These are phyloP conservation scores for Pluvianellus socialis DNA, from an alignment of 2,113 vertebrate species.

Conservation along the genomic window DNA sequence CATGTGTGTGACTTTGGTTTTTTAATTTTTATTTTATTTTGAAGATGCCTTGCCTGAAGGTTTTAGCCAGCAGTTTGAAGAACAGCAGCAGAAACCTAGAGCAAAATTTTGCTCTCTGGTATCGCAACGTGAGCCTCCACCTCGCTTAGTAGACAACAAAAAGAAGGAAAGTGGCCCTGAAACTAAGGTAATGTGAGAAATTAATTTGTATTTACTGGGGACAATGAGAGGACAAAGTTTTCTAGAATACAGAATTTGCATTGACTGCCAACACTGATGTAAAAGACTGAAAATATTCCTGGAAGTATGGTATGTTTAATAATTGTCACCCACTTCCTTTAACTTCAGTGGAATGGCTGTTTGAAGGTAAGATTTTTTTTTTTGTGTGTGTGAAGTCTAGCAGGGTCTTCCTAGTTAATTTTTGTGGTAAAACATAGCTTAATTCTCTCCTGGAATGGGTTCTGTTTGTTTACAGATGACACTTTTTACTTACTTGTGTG, in stretches of 20 bases:
- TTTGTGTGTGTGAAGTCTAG: background rate
- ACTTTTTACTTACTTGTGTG: rapidly evolving
- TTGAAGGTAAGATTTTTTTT: background rate
- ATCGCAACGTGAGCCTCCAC: background rate
- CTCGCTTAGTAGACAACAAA: constrained; percentile 40
- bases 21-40: background rate
- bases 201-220: background rate
- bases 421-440: background rate
- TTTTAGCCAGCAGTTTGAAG: constrained; percentile 93
- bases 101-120: constrained; percentile 81
- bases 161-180: constrained; percentile 53
- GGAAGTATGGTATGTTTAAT: background rate
- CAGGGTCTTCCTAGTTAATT: background rate
- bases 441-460: background rate
- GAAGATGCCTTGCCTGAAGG: constrained; percentile 93
- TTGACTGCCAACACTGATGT: background rate
- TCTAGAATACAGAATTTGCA: background rate
- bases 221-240: background rate
- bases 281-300: background rate
- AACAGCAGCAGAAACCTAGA: constrained; percentile 85
- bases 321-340: background rate
- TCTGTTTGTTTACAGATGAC: background rate
- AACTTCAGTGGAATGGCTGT: background rate
- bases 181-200: constrained; percentile 73
- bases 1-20: rapidly evolving